Evolutionary conservation across 1,140 invertebrate genomes (phyloP).

Genomic region (Scaptomyza montana): DNA sequence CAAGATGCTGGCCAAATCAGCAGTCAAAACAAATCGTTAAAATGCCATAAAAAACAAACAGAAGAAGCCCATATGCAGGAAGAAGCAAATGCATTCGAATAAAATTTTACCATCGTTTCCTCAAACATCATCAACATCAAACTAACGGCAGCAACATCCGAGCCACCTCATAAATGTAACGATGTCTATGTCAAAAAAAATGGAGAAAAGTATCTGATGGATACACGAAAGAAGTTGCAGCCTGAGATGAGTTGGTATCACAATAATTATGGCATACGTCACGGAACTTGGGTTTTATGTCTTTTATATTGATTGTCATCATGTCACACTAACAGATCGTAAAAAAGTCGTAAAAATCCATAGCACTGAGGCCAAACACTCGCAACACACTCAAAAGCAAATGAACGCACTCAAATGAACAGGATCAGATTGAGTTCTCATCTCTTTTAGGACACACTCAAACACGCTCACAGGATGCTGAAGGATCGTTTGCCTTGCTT

Average conservation of each 20-base stretch:
- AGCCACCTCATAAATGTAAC: constrained; percentile 81
- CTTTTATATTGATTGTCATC: constrained; percentile 82
- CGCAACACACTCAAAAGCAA: constrained; percentile 7
- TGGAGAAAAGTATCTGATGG: constrained; percentile 60
- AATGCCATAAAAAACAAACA: constrained; percentile 64
- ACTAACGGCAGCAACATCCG: constrained; percentile 66
- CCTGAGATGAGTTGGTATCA: constrained; percentile 48
- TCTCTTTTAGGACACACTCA: constrained; percentile 35
- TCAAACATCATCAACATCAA: constrained; percentile 64
- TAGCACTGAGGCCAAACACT: background rate
- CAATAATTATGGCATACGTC: constrained; percentile 83
- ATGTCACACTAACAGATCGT: constrained; percentile 82
- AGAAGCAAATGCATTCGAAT: constrained; percentile 75
- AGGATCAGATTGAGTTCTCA: constrained; percentile 45
- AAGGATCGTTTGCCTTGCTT: constrained; percentile 40
- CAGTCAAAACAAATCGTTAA: constrained; percentile 83
- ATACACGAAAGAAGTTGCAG: constrained; percentile 29
- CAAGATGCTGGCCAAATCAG: constrained; percentile 62
- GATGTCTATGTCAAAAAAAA: constrained; percentile 50
- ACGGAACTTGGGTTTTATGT: constrained; percentile 80
- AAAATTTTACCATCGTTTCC: constrained; percentile 81
- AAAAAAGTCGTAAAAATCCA: constrained; percentile 77
- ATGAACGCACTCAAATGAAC: constrained; percentile 50
- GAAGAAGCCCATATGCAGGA: constrained; percentile 59
- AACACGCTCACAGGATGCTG: background rate